Conservation (phyloP, 2,113 vertebrate species). For the Athene noctua region DNA sequence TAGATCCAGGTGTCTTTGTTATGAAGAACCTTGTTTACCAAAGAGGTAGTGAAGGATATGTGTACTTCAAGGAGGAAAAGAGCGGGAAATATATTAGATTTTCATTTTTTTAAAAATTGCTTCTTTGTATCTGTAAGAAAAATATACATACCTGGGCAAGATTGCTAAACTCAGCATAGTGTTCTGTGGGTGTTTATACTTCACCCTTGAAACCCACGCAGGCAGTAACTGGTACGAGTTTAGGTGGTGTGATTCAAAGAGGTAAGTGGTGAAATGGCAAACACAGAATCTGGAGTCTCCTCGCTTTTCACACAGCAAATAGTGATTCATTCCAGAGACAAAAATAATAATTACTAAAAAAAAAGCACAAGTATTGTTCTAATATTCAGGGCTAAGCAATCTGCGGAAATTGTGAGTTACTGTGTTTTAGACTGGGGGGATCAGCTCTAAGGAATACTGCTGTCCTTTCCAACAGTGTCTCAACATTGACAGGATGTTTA, state of each 20-base stretch:
- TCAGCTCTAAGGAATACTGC: neutral
- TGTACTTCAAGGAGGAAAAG: neutral
- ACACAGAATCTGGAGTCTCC: neutral
- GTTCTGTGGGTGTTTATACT: neutral
- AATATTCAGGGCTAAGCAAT: neutral
- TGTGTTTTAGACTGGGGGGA: neutral
- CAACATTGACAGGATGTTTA: constrained; percentile 58
- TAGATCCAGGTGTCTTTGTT: neutral
- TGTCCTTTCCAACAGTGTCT: neutral
- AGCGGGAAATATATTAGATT: neutral
- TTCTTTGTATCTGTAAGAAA: neutral
- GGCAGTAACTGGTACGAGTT: neutral
- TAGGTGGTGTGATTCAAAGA: neutral
- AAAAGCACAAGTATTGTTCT: neutral
- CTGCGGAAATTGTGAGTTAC: neutral
- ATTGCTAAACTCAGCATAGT: neutral
- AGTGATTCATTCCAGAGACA: neutral
- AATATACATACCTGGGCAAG: neutral
- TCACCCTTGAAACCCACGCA: neutral
- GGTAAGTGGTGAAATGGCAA: neutral
- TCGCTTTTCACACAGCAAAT: neutral
- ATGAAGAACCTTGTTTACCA: neutral
- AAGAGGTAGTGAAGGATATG: neutral
- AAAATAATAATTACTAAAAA: neutral
- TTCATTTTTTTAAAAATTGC: neutral